Evolutionary conservation across 2,888 invertebrate genomes (phyloP), one percentile per base, ranked within the genome.

Genomic region (Argyresthia albistria): DNA sequence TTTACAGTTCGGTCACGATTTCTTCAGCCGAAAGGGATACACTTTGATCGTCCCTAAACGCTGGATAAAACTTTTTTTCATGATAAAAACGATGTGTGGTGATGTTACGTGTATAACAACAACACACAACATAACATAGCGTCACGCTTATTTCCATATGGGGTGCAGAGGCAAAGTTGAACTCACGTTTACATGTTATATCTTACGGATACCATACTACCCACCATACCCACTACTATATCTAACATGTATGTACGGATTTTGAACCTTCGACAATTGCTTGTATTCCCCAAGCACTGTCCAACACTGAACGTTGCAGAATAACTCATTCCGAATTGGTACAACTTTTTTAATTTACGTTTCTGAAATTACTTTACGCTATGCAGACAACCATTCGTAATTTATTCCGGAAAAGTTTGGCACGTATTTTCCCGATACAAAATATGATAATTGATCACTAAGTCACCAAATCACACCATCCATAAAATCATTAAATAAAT

Each of bases 331-430:
- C 73, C 71, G 78, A 80, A 81, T 80, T 80, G 73, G 74, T 69
- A 64, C 71, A 83, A 84, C 83, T 86, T 86, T 86, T 84, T 83
- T 83, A 84, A 84, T 84, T 82, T 80, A 68, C 75, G 72, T 69
- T 65, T 67, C 73, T 71, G 71, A 73, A 80, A 25, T 25, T 25
- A 25, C 25, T 25, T 25, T 6, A 25, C n/a, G n/a, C 25, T 79
- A 79, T 78, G 78, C 77, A 77, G 70, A 76, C 70, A 75, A 73
- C 73, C 3, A 60, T 54, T 65, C 59, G 61, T 78, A 82, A 86
- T 82, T 84, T 82, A 83, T 81, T 67, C 63, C 61, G 67, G 64
- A 66, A 67, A 73, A 62, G 70, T 70, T 72, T 53, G 35, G 43
- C 35, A 43, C 11, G 12, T 36, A 25, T 47, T n/a, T n/a, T 35